Evolutionary conservation across 2,113 vertebrate genomes (phyloP).

Genomic region (Cnemophilus loriae): DNA sequence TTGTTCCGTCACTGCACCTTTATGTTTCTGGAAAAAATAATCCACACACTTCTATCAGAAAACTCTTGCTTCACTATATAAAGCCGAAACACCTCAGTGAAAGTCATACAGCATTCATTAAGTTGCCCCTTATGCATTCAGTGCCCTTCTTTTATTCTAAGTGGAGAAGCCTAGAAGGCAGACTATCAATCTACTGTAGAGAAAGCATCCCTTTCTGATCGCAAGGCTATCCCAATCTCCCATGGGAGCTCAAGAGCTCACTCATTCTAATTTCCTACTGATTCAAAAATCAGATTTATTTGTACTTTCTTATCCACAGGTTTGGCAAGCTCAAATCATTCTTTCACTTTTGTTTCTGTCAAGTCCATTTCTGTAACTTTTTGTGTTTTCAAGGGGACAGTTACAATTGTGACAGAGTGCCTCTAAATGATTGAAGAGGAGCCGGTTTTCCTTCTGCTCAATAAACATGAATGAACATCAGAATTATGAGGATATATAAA

Average conservation of each 20-base stretch:
- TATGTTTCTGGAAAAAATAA: neutral
- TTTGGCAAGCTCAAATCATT: neutral
- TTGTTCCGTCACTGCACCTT: neutral
- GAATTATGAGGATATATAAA: neutral
- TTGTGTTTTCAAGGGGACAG: neutral
- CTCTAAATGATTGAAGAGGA: neutral
- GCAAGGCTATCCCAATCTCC: neutral
- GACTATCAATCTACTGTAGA: neutral
- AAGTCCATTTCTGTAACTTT: neutral
- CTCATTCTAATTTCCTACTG: neutral
- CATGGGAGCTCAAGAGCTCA: neutral
- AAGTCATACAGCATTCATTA: neutral
- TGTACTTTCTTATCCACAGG: neutral
- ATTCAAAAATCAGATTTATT: neutral
- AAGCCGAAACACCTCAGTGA: neutral
- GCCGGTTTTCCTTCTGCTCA: neutral
- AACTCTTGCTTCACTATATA: neutral
- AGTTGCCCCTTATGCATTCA: neutral
- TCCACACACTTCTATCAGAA: neutral
- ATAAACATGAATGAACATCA: neutral
- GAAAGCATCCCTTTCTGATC: neutral
- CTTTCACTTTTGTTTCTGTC: neutral
- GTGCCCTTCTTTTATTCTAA: neutral
- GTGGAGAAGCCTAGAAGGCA: neutral
- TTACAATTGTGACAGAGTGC: neutral